Evolutionary conservation across 2,113 vertebrate species (phyloP).

Genomic region (Pachyramphus minor): DNA sequence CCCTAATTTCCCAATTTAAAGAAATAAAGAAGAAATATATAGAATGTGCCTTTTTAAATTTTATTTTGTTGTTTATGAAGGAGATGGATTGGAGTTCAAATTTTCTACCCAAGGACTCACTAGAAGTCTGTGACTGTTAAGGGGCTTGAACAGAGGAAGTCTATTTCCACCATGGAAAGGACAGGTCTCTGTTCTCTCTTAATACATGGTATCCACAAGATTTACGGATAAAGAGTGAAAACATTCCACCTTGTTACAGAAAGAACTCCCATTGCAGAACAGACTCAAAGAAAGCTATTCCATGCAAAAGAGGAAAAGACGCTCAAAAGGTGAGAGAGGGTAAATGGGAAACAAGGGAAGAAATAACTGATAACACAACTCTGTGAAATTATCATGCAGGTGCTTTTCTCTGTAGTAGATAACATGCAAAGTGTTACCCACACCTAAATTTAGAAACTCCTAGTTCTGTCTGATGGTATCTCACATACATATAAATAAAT

Average conservation of each 20-base stretch:
- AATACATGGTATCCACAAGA: not conserved
- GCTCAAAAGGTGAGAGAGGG: conserved; percentile 2
- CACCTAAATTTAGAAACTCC: not conserved
- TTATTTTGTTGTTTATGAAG: not conserved
- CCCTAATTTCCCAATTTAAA: conserved; percentile 23
- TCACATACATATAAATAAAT: not conserved
- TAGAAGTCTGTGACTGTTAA: not conserved
- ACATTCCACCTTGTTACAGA: not conserved
- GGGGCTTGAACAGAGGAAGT: not conserved
- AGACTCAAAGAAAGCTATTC: not conserved
- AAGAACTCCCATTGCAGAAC: not conserved
- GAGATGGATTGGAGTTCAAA: not conserved
- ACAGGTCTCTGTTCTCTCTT: not conserved
- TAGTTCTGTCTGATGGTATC: not conserved
- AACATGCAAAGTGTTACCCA: not conserved
- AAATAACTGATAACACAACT: not conserved
- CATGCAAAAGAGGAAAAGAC: conserved; percentile 4
- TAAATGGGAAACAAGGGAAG: not conserved
- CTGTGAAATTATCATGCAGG: not conserved
- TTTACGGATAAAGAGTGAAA: not conserved
- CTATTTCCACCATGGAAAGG: not conserved
- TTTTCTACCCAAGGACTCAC: not conserved
- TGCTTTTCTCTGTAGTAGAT: not conserved
- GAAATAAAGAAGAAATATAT: conserved; percentile 38
- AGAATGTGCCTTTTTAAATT: not conserved